Base-by-base conservation (phyloP, 2,113 vertebrate genomes). In the Cathartes aura region DNA sequence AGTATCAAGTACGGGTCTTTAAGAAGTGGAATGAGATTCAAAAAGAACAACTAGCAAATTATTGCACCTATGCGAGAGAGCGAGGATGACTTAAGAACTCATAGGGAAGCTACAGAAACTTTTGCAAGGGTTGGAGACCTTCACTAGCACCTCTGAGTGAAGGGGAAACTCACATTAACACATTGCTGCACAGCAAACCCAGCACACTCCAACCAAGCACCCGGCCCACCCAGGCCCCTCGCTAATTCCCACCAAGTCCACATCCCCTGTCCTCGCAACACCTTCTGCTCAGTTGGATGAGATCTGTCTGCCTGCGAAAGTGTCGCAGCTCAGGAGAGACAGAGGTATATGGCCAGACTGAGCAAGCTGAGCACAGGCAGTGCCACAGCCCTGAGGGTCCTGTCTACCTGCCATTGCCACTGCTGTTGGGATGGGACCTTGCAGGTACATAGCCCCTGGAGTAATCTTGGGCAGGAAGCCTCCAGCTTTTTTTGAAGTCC, bases 371-470 rank as follows among this genome's bases (percentile, higher is more conserved):
- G 42, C 52, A 30, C 23, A 75, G 40, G 45, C 62, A 62, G 55
- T 8, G 47, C 63, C 47, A 47, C 40, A 80, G 58, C 10, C 47
- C 22, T 12, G 30, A 80, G 15, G 5, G 13, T 48, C 34, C 22
- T 53, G 67, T n/a, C 73, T 40, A 53, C 4, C 17, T 63, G 22
- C 6, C 36, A 19, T 18, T 29, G 16, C 22, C 48, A 38, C 43
- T 58, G 48, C 53, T 32, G 7, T 20, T 82, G 53, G 43, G n/a
- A 85, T 82, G 53, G 43, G n/a, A 85, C 43, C 38, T 60, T 0
- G 0, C 13, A 3, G 7, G 22, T 22, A 36, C 0, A 0, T 26
- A 62, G 36, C 5, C 26, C 36, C 7, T 55, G 17, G 8, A 38
- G 17, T 15, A 52, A 36, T 38, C 56, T n/a, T 50, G 38, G 47